phyloP scores from a whole-genome alignment of 2,888 invertebrate species.

The Nebria salina region DNA sequence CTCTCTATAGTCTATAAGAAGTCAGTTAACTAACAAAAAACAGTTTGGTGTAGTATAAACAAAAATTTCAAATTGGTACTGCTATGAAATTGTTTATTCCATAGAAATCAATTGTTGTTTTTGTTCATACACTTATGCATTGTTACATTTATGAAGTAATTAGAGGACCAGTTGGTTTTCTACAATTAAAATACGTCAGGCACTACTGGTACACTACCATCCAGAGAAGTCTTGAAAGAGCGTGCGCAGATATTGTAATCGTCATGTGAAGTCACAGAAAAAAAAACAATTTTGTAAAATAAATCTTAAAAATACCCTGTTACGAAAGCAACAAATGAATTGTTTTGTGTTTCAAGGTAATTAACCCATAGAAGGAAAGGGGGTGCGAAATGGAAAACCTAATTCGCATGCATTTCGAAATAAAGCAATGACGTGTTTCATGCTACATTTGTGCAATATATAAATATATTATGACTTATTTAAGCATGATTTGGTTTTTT shows the following conservation, averaged over 20 bases:
- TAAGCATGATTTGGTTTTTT: slow-evolving; percentile 53
- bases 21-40: not conserved
- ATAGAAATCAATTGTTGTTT: not conserved
- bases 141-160: not conserved
- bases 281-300: not conserved
- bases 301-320: slow-evolving; percentile 15
- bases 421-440: slow-evolving; percentile 49
- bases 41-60: not conserved
- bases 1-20: not conserved
- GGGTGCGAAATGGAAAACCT: slow-evolving; percentile 7
- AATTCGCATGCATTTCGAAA: slow-evolving; percentile 33
- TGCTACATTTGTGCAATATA: slow-evolving; percentile 57
- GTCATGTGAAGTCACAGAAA: not conserved
- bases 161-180: not conserved
- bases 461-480: slow-evolving; percentile 39
- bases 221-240: not conserved
- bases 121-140: not conserved
- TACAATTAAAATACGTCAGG: not conserved
- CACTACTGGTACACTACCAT: not conserved
- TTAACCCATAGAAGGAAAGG: slow-evolving; percentile 1
- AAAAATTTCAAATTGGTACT: not conserved
- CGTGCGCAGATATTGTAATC: not conserved
- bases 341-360: not conserved
- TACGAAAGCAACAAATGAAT: slow-evolving; percentile 24
- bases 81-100: too few species aligned